These are phyloP conservation scores for Actenoides lindsayi DNA, from an alignment of 2,113 vertebrate species.

Conservation along the genomic window DNA sequence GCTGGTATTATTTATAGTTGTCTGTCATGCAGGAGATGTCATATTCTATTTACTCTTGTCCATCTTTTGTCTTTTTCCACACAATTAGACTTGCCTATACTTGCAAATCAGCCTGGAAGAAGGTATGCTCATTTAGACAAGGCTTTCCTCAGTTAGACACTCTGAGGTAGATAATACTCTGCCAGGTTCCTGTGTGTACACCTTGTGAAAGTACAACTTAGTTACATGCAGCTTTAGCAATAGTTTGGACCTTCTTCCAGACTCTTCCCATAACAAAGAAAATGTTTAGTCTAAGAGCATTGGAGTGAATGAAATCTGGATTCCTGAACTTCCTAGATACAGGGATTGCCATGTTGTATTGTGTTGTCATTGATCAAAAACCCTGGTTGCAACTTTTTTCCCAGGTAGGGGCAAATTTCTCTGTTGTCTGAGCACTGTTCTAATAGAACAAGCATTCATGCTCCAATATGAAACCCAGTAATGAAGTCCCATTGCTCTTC, in stretches of 20 bases:
- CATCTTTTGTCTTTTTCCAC: neutral
- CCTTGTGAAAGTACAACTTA: neutral
- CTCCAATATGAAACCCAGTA: neutral
- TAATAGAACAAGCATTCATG: neutral
- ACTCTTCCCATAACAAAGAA: neutral
- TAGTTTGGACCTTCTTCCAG: neutral
- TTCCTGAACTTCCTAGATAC: neutral
- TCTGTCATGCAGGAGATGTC: neutral
- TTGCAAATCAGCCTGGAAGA: neutral
- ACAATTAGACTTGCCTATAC: neutral
- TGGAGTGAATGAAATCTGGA: neutral
- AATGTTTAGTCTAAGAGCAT: neutral
- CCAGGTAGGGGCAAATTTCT: neutral
- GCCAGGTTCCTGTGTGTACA: neutral
- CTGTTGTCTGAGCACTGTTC: neutral
- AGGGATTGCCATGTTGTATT: neutral
- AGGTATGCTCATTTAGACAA: neutral
- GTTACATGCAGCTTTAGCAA: neutral
- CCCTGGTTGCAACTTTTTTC: fast-evolving
- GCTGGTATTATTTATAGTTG: neutral
- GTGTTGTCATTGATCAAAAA: fast-evolving
- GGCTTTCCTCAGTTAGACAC: neutral
- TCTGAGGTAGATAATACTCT: neutral
- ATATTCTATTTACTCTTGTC: neutral
- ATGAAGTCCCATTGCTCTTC: neutral